Evolutionary conservation across 2,888 invertebrate genomes (phyloP).

Genomic region (Drosophila gaucha): DNA sequence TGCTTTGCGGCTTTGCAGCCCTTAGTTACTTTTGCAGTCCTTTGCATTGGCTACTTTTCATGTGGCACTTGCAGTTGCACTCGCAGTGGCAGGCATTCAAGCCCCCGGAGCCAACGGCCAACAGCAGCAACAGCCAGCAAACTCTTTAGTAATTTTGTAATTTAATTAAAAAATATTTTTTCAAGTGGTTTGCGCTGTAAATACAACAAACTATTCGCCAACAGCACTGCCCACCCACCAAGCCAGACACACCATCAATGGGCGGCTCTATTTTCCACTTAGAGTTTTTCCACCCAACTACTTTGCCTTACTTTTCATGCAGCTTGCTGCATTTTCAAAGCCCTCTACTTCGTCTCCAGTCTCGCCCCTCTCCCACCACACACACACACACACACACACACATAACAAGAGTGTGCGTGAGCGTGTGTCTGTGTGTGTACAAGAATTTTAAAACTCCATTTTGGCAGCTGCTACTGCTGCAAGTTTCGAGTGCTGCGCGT

Average conservation of each 20-base stretch:
- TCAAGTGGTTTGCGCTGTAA: slow-evolving; percentile 80
- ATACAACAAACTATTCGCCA: slow-evolving; percentile 74
- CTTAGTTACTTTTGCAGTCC: slow-evolving; percentile 21
- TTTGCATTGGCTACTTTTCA: slow-evolving; percentile 32
- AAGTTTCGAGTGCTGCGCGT: slow-evolving; percentile 64
- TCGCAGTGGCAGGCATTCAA: too few relatives aligned
- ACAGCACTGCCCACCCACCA: neutral
- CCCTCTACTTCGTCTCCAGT: slow-evolving; percentile 13
- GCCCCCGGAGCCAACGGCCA: too few relatives aligned
- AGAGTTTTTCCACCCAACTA: slow-evolving; percentile 23
- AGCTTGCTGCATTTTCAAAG: slow-evolving; percentile 45
- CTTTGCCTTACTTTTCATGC: slow-evolving; percentile 59
- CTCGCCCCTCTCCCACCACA: neutral
- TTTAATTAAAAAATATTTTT: slow-evolving; percentile 81
- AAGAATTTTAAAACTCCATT: slow-evolving; percentile 78
- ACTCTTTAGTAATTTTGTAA: slow-evolving; percentile 80
- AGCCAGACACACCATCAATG: slow-evolving; percentile 17
- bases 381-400: neutral
- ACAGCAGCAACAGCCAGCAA: slow-evolving; percentile 26
- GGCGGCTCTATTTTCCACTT: slow-evolving; percentile 28
- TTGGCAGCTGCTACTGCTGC: slow-evolving; percentile 56
- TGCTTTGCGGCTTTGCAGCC: slow-evolving; percentile 52
- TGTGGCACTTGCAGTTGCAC: slow-evolving; percentile 2
- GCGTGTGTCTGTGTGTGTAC: slow-evolving; percentile 34
- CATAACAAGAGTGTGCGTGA: slow-evolving; percentile 10